Percentiles rank a stretch among this genome's conserved stretches.
Conservation (phyloP, 2,888 invertebrate genomes). For the Stictocephala bisonia region DNA sequence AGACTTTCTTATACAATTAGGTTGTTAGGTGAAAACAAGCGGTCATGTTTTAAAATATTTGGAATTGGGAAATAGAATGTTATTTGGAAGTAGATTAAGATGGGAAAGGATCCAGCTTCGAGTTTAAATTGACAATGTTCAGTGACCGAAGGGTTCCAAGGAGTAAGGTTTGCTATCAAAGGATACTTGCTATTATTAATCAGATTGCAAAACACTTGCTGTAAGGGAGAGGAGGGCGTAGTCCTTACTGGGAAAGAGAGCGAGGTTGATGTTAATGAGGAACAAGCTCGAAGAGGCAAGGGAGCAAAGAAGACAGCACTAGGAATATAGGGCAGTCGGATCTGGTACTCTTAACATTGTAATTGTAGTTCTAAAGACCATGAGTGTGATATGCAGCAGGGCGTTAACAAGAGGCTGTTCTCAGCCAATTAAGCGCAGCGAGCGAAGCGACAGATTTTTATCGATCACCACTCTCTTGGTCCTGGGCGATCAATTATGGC, state of each 20-base stretch:
- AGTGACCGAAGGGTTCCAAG: no score
- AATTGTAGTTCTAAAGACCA: no score
- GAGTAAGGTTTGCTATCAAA: no score
- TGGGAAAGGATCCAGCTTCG: no score
- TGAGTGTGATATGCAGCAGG: conserved; percentile 37
- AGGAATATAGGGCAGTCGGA: neutral
- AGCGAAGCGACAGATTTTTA: conserved; percentile 45
- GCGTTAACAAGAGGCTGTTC: conserved; percentile 40
- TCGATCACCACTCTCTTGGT: conserved; percentile 42
- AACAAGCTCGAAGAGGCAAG: neutral
- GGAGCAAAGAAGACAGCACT: neutral
- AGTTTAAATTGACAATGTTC: no score
- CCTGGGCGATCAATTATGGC: conserved; percentile 43
- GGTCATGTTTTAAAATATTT: no score
- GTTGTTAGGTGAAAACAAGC: no score
- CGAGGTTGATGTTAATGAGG: conserved; percentile 25
- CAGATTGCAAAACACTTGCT: no score
- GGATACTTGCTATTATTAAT: no score
- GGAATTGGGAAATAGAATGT: no score
- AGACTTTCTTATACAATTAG: no score
- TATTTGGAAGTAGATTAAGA: no score
- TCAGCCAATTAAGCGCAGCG: conserved; percentile 42
- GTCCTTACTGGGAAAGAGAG: neutral
- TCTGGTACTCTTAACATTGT: conserved; percentile 18
- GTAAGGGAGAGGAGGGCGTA: neutral